Base-by-base conservation (phyloP, 2,888 invertebrate species). In the Lasioglossum villosulum region DNA sequence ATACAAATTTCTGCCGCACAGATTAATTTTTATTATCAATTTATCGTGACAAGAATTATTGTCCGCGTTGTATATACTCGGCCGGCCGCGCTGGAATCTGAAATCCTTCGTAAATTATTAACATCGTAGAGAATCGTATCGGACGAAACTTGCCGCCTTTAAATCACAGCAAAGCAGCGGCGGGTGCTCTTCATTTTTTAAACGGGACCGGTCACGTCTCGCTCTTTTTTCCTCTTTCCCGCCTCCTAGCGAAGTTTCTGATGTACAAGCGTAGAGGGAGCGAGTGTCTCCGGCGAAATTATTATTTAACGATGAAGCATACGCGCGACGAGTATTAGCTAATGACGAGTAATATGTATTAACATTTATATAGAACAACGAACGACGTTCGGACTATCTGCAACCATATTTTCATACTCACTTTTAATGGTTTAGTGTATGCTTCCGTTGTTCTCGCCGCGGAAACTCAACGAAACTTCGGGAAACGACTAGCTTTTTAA, bases 11-110 rank as follows among this genome's bases (percentile, higher is more conserved):
- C 75, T 79, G 34, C 66, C 63, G 75, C 56, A 75, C 42, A 82
- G 77, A 89, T 86, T 73, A 73, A 86, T 80, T 89, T 75, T 78
- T 66, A 79, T 84, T 80, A 48, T 42, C 56, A 66, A 56, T 80
- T 83, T 77, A 80, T 79, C 84, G 59, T 27, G 42, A 48, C 77
- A 5, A 52, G 72, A 63, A n/a, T 42, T 82, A 82, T 83, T 27
- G 82, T 16, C 52, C 34, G 30, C 30, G 34, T 30, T n/a, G 39
- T 23, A 66, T 37, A 23, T 16, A 42, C n/a, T 4, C 16, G 23
- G 23, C 16, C 42, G 45, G 27, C 6, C 10, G 23, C 34, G 10
- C 45, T 19, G 2, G 48, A 30, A 19, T 79, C 45, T 37, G 42
- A 66, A 79, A 79, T 59, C 23, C 37, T 45, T 66, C 19, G 56